phyloP scores from a whole-genome alignment of 2,113 vertebrate species.

The Phalacrocorax pelagicus region DNA sequence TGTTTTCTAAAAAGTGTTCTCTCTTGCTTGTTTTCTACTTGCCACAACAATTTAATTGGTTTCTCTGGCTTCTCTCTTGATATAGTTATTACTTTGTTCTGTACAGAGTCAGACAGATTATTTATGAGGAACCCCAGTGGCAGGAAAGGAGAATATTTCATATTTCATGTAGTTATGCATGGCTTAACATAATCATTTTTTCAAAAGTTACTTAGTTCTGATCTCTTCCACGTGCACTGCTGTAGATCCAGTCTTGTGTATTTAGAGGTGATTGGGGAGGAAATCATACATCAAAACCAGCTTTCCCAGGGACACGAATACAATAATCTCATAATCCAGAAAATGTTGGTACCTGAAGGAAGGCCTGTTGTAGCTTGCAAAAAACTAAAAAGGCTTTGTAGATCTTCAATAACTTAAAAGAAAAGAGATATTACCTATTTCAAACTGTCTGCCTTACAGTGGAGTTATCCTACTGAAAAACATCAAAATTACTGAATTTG shows the following conservation, averaged over 20 bases:
- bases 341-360: not conserved
- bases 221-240: not conserved
- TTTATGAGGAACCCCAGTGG: not conserved
- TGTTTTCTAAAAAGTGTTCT: not conserved
- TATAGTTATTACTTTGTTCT: conserved; percentile 1
- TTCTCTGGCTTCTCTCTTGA: not conserved
- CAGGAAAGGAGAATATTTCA: not conserved
- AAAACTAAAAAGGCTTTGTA: not conserved
- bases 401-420: not conserved
- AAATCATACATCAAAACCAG: not conserved
- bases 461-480: not conserved
- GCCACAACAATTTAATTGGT: not conserved
- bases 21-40: not conserved
- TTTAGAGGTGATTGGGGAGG: not conserved
- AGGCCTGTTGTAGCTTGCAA: not conserved
- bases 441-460: not conserved
- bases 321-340: not conserved
- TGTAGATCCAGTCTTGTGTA: not conserved
- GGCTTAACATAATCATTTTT: not conserved
- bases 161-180: not conserved
- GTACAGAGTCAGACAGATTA: not conserved
- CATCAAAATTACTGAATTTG: not conserved
- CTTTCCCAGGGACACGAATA: not conserved
- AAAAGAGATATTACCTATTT: not conserved
- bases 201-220: not conserved